Evolutionary conservation across 1,140 invertebrate genomes (phyloP), one percentile per base, ranked within the genome.

Genomic region (Euwallacea similis): DNA sequence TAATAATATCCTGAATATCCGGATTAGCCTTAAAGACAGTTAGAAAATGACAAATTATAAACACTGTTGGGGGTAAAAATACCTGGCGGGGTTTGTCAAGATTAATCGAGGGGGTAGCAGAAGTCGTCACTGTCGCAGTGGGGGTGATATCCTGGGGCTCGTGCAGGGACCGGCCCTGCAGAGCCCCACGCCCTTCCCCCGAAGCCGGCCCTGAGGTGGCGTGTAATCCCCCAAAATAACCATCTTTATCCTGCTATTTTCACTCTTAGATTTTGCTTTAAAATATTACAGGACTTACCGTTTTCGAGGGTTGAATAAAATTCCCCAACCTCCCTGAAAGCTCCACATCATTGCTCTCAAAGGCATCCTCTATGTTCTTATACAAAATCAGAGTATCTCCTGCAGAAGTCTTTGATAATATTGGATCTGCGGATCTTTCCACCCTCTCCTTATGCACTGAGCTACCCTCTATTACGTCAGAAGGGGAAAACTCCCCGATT

Each of bases 1-100:
- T 93, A 60, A 96, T 93, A 10, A 96, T 94, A 77, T 95, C 94
- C 81, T 95, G 92, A 64, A 95, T 94, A 80, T 95, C 93, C 15
- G 91, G 90, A 79, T 88, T 89, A 6, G 89, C 87, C 75, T 66
- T 50, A 50, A 61, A 61, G 9, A 8, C n/a, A 42, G 41, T 44
- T 33, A 42, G 50, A 53, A 61, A 33, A 33, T 33, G 21, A 59
- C 6, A 33, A 8, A 9, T 16, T 21, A 42, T 21, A 10, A 21
- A 21, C 7, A n/a, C 6, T 11, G 56, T 11, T 10, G 13, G 10
- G 21, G 8, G 59, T 41, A 56, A 63, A 7, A 50, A 50, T 72
- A 72, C 71, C 42, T 89, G 87, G 66, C 85, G 77, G 6, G 71
- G 82, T 80, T 60, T 84, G 80, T 58, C 83, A 78, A 42, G 79